A percentile compares a stretch with the other conserved stretches of the same genome.
Evolutionary conservation across 2,797 vertebrate species (phyloP).

Genomic region (Cossypha caffra): DNA sequence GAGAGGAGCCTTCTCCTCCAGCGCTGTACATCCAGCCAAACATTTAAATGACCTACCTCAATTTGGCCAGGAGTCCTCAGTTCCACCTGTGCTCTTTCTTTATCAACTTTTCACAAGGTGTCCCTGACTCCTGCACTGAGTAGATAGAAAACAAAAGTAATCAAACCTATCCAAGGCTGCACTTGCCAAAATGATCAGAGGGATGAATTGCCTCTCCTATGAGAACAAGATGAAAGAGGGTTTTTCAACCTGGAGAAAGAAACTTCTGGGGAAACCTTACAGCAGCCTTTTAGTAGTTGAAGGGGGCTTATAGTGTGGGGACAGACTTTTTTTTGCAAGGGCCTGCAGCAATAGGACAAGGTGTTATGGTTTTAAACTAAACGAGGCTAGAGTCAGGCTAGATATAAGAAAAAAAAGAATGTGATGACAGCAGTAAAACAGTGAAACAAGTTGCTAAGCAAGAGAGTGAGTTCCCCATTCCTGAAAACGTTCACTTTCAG

Average conservation of each 20-base stretch:
- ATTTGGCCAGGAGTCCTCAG: background rate
- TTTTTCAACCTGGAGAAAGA: background rate
- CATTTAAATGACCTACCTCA: background rate
- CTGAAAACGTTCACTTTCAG: background rate
- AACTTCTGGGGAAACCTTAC: background rate
- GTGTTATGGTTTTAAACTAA: background rate
- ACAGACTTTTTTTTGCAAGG: background rate
- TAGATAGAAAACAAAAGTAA: background rate
- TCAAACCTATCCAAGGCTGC: background rate
- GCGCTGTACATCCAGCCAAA: fast-evolving
- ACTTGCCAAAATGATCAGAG: background rate
- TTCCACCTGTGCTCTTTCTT: background rate
- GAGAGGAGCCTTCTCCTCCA: background rate
- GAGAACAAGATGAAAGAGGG: background rate
- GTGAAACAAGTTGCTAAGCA: background rate
- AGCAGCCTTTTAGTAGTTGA: background rate
- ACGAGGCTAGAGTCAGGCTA: background rate
- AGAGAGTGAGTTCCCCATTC: background rate
- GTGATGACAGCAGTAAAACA: background rate
- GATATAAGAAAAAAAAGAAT: background rate
- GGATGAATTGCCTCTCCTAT: background rate
- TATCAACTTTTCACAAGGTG: background rate
- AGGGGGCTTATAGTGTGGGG: background rate
- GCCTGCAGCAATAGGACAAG: background rate
- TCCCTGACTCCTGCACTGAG: background rate